Conservation (phyloP, 2,888 invertebrate species). For the Latrodectus elegans region DNA sequence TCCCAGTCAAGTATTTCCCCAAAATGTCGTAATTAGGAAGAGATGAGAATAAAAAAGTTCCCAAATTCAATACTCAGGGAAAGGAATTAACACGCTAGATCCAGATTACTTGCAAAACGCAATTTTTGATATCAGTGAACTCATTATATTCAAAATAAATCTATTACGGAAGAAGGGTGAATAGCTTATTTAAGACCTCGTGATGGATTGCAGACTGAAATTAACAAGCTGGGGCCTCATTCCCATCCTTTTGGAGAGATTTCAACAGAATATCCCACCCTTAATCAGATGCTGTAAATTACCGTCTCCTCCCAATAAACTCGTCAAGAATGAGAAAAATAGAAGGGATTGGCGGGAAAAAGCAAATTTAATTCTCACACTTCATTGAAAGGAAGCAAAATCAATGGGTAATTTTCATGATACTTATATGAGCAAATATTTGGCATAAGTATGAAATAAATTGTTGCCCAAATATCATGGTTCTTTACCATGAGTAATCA, state of each 20-base stretch:
- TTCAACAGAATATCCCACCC: neutral
- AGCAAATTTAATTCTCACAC: slow-evolving; percentile 7
- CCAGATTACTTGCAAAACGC: neutral
- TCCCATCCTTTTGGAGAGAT: slow-evolving; percentile 3
- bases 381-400: too few species aligned
- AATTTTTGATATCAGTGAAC: neutral
- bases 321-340: slow-evolving; percentile 1
- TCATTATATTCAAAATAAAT: slow-evolving; percentile 6
- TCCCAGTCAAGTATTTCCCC: too few species aligned
- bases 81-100: too few species aligned
- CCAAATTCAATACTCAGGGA: too few species aligned
- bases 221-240: slow-evolving; percentile 2
- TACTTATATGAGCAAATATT: too few species aligned
- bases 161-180: slow-evolving; percentile 2
- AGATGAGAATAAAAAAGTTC: too few species aligned
- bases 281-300: slow-evolving; percentile 20
- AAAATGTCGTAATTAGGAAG: too few species aligned
- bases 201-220: slow-evolving; percentile 17
- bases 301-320: slow-evolving; percentile 8
- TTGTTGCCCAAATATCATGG: too few species aligned
- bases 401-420: too few species aligned
- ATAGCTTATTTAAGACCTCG: slow-evolving; percentile 10
- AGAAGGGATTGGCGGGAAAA: neutral
- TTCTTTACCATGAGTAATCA: too few species aligned
- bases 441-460: too few species aligned